Conservation (phyloP, 1,140 invertebrate genomes). For the Dermatophagoides farinae region DNA sequence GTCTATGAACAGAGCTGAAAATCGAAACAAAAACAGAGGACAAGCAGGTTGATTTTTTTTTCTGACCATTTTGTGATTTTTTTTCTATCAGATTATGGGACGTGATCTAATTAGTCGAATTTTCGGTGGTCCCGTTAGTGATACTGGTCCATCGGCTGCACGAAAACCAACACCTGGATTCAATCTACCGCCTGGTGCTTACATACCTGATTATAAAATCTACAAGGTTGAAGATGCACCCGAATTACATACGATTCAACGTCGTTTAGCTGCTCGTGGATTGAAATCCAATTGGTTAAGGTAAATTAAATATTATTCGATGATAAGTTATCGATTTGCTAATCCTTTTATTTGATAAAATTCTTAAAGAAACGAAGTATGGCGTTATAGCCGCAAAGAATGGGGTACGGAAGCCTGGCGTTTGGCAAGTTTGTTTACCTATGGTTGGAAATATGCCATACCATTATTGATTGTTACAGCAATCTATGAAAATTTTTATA, state of each 20-base stretch:
- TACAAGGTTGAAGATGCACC: slow-evolving; percentile 10
- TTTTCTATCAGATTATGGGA: not conserved
- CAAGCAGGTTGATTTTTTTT: not conserved
- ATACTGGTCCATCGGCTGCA: not conserved
- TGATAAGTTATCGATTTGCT: too few relatives aligned
- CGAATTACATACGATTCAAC: not conserved
- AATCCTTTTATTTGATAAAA: not conserved
- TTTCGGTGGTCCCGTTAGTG: not conserved
- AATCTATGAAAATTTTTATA: not conserved
- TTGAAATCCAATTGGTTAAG: slow-evolving; percentile 13
- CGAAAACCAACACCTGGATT: slow-evolving; percentile 5
- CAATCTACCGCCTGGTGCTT: slow-evolving; percentile 1
- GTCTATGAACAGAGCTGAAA: not conserved
- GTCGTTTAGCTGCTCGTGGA: slow-evolving; percentile 11
- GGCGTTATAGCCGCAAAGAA: slow-evolving; percentile 7
- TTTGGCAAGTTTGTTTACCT: not conserved
- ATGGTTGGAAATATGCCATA: not conserved
- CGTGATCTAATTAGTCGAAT: not conserved
- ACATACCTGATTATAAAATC: slow-evolving; percentile 6
- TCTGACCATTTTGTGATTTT: not conserved
- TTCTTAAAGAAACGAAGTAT: slow-evolving; percentile 8
- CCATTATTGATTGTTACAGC: slow-evolving; percentile 1
- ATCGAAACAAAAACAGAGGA: not conserved
- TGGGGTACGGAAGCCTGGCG: slow-evolving; percentile 4
- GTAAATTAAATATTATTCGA: not conserved